Base-by-base conservation (phyloP, 2,888 invertebrate species). In the Andrena marginata region DNA sequence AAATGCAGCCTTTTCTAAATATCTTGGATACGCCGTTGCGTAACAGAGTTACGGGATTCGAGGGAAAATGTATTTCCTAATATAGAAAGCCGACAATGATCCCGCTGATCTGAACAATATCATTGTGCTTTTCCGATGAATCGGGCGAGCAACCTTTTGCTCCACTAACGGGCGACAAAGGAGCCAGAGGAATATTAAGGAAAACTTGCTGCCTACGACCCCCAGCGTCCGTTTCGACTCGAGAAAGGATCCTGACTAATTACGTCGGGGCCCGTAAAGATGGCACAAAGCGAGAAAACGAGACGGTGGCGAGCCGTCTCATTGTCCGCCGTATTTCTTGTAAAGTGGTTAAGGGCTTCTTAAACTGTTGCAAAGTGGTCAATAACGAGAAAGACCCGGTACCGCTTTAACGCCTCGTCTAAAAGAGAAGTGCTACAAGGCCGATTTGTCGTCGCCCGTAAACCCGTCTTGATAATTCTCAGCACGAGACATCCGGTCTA, bases 401-500 rank as follows among this genome's bases (percentile, higher is more conserved):
- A 73, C 42, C 8, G 71, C 79, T 89, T 83, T 83, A 78, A 82
- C 78, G 70, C 68, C 63, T 69, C 62, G 42, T 62, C 20, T 76
- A 77, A 80, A 76, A 81, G 80, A 77, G 89, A 85, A 64, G 78
- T 70, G 68, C 51, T 54, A 72, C 42, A 31, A 64, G 23, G 33
- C 59, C 87, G 81, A 87, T 89, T 88, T 88, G 89, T 87, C 87
- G 80, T 48, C 80, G 81, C 76, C 72, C 73, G 82, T 88, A 88
- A 88, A 89, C 85, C 84, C 74, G 71, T 80, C 71, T 69, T 64
- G 89, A 87, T 90, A 91, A 90, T 90, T 90, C 93, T 68, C 93
- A 92, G 92, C 92, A 90, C 82, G 93, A 90, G 88, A 92, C 90
- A 91, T 92, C 93, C 92, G 91, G 90, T 87, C 60, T 65, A 75